Percentiles rank a stretch among this genome's conserved stretches.
These are phyloP conservation scores for Morbakka virulenta DNA, from an alignment of 30 jellyfish, hydroid and myxozoan genomes.

Conservation along the genomic window DNA sequence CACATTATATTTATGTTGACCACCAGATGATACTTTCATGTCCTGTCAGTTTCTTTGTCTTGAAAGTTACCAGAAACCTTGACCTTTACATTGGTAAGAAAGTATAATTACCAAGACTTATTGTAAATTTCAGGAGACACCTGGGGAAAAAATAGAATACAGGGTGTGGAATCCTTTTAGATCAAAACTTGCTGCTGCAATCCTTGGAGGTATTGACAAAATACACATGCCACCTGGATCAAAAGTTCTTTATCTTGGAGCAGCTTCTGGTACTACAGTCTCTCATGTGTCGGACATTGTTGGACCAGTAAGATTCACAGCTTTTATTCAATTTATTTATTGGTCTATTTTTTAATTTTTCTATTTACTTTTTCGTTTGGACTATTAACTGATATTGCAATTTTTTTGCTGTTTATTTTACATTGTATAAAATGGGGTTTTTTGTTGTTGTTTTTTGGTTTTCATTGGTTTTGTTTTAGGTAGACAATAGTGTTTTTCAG, in stretches of 20 bases:
- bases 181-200: conserved; percentile 99
- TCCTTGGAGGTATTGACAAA: conserved; percentile 96
- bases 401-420: too few species aligned
- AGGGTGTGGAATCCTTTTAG: conserved; percentile 99
- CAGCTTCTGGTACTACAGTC: conserved; percentile 99
- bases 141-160: conserved; percentile 91
- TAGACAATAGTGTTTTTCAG: too few species aligned
- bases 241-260: conserved; percentile 95
- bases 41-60: too few species aligned
- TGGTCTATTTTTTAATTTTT: background rate
- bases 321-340: background rate
- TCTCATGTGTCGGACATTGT: conserved; percentile 99
- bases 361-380: background rate
- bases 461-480: too few species aligned
- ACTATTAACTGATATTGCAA: too few species aligned
- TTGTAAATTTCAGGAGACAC: conserved; percentile 35
- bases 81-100: too few species aligned
- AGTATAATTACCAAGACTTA: too few species aligned
- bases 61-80: too few species aligned
- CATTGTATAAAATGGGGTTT: too few species aligned
- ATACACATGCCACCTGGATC: conserved; percentile 97
- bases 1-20: too few species aligned
- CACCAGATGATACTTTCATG: too few species aligned
- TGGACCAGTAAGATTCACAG: conserved; percentile 97
- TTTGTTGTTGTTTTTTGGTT: too few species aligned